These are phyloP conservation scores for Clarias pachynema DNA, from an alignment of 2,797 vertebrate species.

Conservation along the genomic window DNA sequence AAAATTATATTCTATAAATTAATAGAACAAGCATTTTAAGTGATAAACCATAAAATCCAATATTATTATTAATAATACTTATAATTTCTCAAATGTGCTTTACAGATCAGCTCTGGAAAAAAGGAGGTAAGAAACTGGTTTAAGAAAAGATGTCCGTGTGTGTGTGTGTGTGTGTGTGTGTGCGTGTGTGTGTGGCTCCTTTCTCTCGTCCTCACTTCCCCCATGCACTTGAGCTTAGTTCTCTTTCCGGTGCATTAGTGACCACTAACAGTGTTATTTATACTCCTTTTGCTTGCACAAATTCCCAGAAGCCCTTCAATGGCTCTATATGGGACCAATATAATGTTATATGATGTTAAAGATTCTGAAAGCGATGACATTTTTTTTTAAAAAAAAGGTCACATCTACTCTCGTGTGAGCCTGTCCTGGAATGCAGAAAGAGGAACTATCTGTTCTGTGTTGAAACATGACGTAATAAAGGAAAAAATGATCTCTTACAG, in stretches of 20 bases:
- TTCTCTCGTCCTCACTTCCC: slow-evolving; percentile 22
- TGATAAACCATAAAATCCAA: neutral
- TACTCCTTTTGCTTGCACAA: neutral
- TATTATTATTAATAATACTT: neutral
- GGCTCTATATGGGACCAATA: neutral
- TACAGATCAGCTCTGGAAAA: slow-evolving; percentile 14
- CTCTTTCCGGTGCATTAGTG: neutral
- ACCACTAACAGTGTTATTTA: slow-evolving; percentile 33
- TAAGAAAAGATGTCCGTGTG: neutral
- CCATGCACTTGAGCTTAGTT: slow-evolving; percentile 5
- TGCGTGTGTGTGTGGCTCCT: slow-evolving; percentile 22
- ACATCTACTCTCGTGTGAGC: neutral
- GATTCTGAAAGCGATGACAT: neutral
- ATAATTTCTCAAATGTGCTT: neutral
- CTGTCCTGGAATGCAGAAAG: neutral
- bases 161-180: slow-evolving; percentile 10
- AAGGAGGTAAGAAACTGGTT: neutral
- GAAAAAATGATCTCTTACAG: neutral
- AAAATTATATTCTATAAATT: neutral
- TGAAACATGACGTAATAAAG: neutral
- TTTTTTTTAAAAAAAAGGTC: neutral
- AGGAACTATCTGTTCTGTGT: neutral
- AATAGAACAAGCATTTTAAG: neutral
- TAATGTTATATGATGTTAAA: neutral
- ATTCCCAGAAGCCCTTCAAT: neutral